Conservation (phyloP, 2,797 vertebrate species). For the Dipus sagitta region DNA sequence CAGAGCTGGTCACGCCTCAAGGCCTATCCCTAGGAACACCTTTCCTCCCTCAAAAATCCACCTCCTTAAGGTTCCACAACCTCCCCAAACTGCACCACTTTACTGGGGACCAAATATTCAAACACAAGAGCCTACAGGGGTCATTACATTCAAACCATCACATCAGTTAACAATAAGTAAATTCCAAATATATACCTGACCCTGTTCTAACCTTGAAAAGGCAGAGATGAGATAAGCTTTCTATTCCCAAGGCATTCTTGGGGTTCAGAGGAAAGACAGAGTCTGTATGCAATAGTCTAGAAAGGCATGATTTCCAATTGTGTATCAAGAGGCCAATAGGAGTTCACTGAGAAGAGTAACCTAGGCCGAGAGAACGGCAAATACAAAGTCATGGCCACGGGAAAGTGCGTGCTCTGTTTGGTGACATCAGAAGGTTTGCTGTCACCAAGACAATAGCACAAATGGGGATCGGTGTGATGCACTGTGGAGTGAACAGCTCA, state of each 20-base stretch:
- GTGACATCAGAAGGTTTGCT: background rate
- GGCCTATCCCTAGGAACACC: too few relatives aligned
- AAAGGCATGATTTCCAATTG: background rate
- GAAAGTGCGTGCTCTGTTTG: background rate
- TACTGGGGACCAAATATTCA: too few relatives aligned
- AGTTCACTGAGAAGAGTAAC: background rate
- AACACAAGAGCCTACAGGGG: too few relatives aligned
- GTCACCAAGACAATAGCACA: background rate
- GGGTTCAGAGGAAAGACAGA: background rate
- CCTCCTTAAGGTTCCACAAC: too few relatives aligned
- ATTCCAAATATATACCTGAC: too few relatives aligned
- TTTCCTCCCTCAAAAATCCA: too few relatives aligned
- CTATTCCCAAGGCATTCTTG: background rate
- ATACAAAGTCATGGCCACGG: background rate
- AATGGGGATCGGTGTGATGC: background rate
- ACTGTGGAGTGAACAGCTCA: background rate
- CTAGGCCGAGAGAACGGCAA: background rate
- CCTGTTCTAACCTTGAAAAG: background rate
- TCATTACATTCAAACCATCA: too few relatives aligned
- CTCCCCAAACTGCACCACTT: too few relatives aligned
- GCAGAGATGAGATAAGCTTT: background rate
- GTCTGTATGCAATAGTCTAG: background rate
- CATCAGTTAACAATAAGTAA: background rate
- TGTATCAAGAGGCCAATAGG: background rate
- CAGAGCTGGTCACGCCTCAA: too few relatives aligned